Conservation (phyloP, 2,797 vertebrate genomes). For the Spheniscus humboldti region DNA sequence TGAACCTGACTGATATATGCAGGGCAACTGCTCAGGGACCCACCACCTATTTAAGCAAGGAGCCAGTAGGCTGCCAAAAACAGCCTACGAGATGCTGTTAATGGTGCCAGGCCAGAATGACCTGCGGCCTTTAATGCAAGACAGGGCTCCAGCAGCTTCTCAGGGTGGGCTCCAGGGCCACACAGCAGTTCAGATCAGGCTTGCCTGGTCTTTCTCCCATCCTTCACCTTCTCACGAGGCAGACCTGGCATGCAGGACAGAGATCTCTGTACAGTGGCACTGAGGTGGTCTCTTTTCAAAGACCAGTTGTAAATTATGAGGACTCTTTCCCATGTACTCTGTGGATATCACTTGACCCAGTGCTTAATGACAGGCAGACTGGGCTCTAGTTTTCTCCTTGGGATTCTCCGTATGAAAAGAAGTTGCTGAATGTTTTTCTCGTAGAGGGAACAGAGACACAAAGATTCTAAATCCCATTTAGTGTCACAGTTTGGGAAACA, state of each 20-base stretch:
- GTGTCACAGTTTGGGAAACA: not conserved
- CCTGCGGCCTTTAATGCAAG: not conserved
- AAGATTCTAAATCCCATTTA: not conserved
- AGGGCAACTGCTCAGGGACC: not conserved
- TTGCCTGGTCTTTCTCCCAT: not conserved
- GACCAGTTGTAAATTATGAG: not conserved
- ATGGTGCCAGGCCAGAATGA: not conserved
- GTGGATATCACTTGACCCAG: not conserved
- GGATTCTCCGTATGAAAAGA: not conserved
- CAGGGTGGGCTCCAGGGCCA: not conserved
- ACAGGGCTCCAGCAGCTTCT: not conserved
- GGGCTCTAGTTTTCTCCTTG: not conserved
- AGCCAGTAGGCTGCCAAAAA: not conserved
- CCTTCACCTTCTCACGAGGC: not conserved
- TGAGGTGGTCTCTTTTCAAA: not conserved
- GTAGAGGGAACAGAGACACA: not conserved
- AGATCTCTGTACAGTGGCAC: not conserved
- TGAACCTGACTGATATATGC: not conserved
- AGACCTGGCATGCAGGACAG: not conserved
- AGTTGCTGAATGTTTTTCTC: not conserved
- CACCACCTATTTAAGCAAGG: not conserved
- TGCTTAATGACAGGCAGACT: not conserved
- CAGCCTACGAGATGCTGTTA: not conserved
- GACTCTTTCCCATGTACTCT: not conserved
- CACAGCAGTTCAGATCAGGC: not conserved